Base-by-base conservation (phyloP, 1,140 invertebrate species). In the Drosophila azteca region DNA sequence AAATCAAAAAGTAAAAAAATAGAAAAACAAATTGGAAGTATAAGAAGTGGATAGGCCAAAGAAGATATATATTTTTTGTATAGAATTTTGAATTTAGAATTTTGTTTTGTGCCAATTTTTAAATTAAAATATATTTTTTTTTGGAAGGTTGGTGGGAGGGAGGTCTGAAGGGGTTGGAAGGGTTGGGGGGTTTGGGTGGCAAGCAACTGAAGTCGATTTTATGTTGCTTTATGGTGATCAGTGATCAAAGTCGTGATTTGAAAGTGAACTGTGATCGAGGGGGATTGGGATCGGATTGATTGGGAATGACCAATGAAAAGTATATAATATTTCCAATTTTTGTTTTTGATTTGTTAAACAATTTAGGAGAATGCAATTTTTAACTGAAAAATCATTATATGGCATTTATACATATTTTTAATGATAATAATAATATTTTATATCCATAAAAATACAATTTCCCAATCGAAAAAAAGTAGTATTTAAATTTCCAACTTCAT, bases 201-300 rank as follows among this genome's bases (percentile, higher is more conserved):
- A 15, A 64, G 66, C 66, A 68, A 68, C 66, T 67, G 48, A 48
- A 67, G 63, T 67, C 63, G 50, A 67, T 48, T 68, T 5, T 2
- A 3, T 68, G 66, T 69, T 69, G 67, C 67, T 69, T 29, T 45
- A 70, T 69, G 65, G 44, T 35, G 17, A 20, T 66, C 49, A 55
- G 8, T 41, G 15, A n/a, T 68, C 63, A n/a, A n/a, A 55, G 13
- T 43, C 29, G 45, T 62, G 45, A 43, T 43, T 64, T 35, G 45
- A 50, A 41, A 44, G 66, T 68, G 64, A 68, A 17, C 26, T 29
- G 51, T 69, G 66, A 57, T 69, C 64, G 35, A 17, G 66, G 49
- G 29, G 39, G 5, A 26, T 39, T 24, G 26, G 22, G 46, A 57
- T 48, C 45, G 26, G 43, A 29, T 64, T 53, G 48, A 3, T 44